Conservation (phyloP, 2,888 invertebrate genomes). For the Melieria picta region DNA sequence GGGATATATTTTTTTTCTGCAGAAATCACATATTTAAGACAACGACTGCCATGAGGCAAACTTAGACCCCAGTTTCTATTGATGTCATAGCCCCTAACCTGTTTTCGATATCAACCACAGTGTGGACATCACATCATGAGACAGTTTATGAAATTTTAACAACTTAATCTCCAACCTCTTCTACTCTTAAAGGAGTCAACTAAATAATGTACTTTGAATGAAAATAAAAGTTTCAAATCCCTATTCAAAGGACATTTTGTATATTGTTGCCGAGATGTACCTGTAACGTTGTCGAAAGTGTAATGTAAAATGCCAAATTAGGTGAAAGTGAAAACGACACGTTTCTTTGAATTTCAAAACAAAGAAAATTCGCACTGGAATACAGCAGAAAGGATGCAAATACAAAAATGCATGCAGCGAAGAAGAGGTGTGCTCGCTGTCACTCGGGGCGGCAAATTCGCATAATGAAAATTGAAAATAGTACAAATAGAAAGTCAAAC, state of each 20-base stretch:
- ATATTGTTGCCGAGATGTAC: not conserved
- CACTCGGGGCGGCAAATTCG: not conserved
- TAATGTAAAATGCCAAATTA: slow-evolving; percentile 32
- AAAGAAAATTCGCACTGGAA: not conserved
- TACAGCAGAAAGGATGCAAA: too few relatives aligned
- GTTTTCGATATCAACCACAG: too few relatives aligned
- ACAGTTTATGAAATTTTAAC: too few relatives aligned
- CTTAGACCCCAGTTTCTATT: too few relatives aligned
- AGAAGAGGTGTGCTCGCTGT: slow-evolving; percentile 48
- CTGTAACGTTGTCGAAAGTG: too few relatives aligned
- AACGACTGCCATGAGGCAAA: too few relatives aligned
- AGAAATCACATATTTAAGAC: too few relatives aligned
- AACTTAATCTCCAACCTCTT: too few relatives aligned
- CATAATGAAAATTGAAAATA: slow-evolving; percentile 57
- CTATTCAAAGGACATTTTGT: slow-evolving; percentile 23
- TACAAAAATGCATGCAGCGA: too few relatives aligned
- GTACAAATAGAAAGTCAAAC: not conserved
- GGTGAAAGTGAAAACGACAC: slow-evolving; percentile 50
- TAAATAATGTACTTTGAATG: not conserved
- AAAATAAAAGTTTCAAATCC: not conserved
- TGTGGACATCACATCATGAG: too few relatives aligned
- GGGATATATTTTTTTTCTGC: too few relatives aligned
- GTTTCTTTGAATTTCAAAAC: slow-evolving; percentile 1
- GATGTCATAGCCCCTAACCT: too few relatives aligned
- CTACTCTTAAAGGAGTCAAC: not conserved